Base-by-base conservation (phyloP, 2,797 vertebrate species). In the Tapera naevia region DNA sequence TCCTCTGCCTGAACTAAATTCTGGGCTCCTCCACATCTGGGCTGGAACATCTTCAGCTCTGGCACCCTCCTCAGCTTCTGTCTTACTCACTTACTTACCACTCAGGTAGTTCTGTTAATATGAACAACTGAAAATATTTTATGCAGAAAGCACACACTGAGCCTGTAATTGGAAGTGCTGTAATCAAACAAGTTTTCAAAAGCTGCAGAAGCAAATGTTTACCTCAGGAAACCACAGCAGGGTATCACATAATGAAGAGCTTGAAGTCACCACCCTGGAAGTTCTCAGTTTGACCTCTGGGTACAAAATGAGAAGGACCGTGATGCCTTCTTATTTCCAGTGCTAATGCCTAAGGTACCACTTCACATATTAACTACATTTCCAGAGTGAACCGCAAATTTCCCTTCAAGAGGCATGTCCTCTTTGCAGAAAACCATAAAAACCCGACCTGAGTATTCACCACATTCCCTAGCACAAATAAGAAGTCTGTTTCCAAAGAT, bases 231-330 rank as follows among this genome's bases (percentile, higher is more conserved):
- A 94, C 48, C 66, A 88, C 60, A 73, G 74, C 30, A 82, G 64
- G 46, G 13, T 80, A 89, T 79, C 92, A 88, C 91, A 80, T 50
- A 96, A 95, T 5, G 33, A 91, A 92, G 89, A 66, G 48, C 85
- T 91, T 89, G 85, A 96, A 96, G 90, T 82, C 94, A 76, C 48
- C 51, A 96, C 80, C 91, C 72, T 70, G 66, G 86, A 94, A 67
- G 32, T 10, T 84, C 95, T 92, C 64, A 69, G 66, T 90, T 93
- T 86, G 93, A 97, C 94, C 86, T 91, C 65, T 93, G 93, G 94
- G 94, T 96, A 95, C 83, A 96, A 81, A 83, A 79, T 84, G 90
- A 88, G 69, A 94, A 86, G 41, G 65, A 92, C 88, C 57, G 67
- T 32, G 51, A 92, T 91, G 93, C 61, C 92, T 86, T 95, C 56